Evolutionary conservation across 2,888 invertebrate genomes (phyloP).

Genomic region (Cephonodes hylas): DNA sequence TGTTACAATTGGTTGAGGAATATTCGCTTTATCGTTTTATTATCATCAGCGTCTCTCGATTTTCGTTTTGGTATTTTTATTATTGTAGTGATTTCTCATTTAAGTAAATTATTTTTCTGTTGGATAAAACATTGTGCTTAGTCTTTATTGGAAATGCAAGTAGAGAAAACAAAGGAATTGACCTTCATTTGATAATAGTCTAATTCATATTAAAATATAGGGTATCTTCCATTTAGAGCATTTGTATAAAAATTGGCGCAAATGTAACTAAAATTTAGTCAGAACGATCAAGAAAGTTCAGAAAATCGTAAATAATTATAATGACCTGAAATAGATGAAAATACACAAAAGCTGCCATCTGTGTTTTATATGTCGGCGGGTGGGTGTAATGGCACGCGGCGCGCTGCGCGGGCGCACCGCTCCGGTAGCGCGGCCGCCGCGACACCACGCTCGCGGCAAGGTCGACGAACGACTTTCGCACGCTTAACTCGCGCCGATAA

Average conservation of each 20-base stretch:
- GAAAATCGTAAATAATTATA: too few species aligned
- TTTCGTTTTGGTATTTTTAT: neutral
- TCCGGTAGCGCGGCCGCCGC: conserved; percentile 14
- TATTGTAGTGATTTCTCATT: too few species aligned
- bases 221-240: conserved; percentile 15
- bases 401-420: conserved; percentile 46
- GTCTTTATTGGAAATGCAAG: too few species aligned
- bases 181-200: neutral
- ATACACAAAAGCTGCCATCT: neutral
- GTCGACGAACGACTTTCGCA: conserved; percentile 81
- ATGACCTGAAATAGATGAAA: neutral
- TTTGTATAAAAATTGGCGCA: too few species aligned
- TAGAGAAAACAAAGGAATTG: neutral
- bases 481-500: conserved; percentile 49
- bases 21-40: conserved; percentile 23
- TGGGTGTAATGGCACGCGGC: conserved; percentile 74
- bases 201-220: neutral
- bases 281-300: too few species aligned
- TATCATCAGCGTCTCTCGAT: neutral
- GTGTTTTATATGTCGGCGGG: conserved; percentile 38
- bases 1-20: conserved; percentile 18
- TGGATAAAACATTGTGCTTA: too few species aligned
- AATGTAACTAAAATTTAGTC: too few species aligned
- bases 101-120: too few species aligned
- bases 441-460: conserved; percentile 61